Base-by-base conservation (phyloP, 2,113 vertebrate species). In the Oreochromis niloticus region DNA sequence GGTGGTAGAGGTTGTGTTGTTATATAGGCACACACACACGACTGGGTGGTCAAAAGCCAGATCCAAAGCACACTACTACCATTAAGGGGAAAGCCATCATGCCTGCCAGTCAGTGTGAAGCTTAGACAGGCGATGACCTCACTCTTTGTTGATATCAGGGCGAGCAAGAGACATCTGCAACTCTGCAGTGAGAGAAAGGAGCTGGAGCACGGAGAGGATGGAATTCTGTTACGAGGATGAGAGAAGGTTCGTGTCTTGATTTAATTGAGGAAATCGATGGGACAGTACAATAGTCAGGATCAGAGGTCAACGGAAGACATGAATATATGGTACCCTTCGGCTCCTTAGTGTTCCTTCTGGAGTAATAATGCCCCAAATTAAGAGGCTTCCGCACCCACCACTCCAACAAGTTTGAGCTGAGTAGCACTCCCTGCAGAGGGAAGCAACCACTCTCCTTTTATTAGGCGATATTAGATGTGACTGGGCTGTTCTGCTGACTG, bases 391-490 rank as follows among this genome's bases (percentile, higher is more conserved):
- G 36, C 79, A 68, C 3, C 63, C 54, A 36, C 75, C 36, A 61
- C 55, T 84, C 41, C 61, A 71, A 87, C 63, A 43, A 71, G 52
- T 91, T 81, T 87, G 87, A 88, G 81, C 86, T 80, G 80, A 86
- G 83, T 80, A 87, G 81, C 82, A 50, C 50, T 87, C 85, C 55
- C 24, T 54, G 85, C 63, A 83, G 80, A 88, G 80, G 52, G 86
- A 89, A 89, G 80, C 73, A 85, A 71, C 75, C 81, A 46, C 68
- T 93, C 87, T 87, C 79, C 73, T 91, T 91, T 90, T 86, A 90
- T 91, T 84, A 86, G 88, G 61, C 89, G 75, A 92, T 89, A 87
- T 90, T 90, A 88, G 91, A 84, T 88, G 81, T 89, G 87, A 88
- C 86, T 86, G 82, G 50, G 41, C 87, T 82, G 82, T 88, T 92